Evolutionary conservation across 2,113 vertebrate genomes (phyloP).

Genomic region (Saguinus midas): DNA sequence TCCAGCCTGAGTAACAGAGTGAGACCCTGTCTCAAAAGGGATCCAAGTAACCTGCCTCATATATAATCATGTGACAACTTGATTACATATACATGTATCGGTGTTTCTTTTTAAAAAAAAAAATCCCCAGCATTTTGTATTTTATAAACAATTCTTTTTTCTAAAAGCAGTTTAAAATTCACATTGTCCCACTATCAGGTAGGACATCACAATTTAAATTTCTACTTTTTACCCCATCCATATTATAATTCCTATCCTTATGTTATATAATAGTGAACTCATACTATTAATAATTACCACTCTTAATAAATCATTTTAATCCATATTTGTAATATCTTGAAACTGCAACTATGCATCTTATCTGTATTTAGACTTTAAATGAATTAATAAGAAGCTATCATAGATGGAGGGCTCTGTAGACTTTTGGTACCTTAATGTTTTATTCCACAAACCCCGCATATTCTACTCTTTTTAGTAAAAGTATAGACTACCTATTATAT

Average conservation of each 20-base stretch:
- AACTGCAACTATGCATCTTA: background rate
- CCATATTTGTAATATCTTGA: constrained; percentile 15
- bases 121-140: constrained; percentile 1
- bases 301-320: constrained; percentile 41
- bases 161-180: constrained; percentile 28
- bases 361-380: constrained; percentile 21
- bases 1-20: no score
- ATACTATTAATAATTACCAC: constrained; percentile 8
- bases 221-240: background rate
- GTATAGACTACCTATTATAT: background rate
- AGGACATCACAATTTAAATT: constrained; percentile 11
- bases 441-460: background rate
- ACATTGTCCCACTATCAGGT: background rate
- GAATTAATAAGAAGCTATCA: background rate
- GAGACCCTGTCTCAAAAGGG: background rate
- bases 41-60: background rate
- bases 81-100: background rate
- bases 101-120: background rate
- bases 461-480: constrained; percentile 41
- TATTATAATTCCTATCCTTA: background rate
- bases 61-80: constrained; percentile 25
- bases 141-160: constrained; percentile 33
- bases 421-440: constrained; percentile 4
- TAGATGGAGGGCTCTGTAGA: background rate
- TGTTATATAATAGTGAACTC: background rate